Conservation (phyloP, 2,113 vertebrate species). For the Tychaedon coryphoeus region DNA sequence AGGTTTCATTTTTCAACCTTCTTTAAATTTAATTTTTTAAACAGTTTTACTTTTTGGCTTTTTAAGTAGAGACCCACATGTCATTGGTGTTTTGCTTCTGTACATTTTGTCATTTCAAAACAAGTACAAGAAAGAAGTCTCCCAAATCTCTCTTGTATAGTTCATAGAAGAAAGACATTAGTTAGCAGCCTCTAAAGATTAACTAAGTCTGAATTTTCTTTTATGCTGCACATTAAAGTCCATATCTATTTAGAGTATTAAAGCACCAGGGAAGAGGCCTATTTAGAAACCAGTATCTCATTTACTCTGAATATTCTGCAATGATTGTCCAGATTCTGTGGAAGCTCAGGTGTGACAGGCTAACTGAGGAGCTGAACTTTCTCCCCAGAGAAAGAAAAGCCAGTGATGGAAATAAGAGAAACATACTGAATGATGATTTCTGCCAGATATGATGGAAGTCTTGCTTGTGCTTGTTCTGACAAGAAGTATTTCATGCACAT, state of each 20-base stretch:
- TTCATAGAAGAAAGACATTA: neutral
- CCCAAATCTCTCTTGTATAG: neutral
- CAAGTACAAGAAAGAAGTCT: neutral
- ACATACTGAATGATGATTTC: neutral
- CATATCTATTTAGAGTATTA: neutral
- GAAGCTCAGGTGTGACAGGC: neutral
- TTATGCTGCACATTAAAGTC: neutral
- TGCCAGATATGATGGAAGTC: neutral
- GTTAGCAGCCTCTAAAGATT: neutral
- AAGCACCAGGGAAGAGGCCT: neutral
- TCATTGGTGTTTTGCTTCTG: neutral
- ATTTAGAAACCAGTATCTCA: neutral
- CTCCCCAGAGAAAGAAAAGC: neutral
- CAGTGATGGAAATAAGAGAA: neutral
- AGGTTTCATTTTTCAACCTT: neutral
- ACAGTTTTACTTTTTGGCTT: neutral
- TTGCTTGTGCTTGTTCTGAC: neutral
- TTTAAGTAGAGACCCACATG: neutral
- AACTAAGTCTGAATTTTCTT: neutral
- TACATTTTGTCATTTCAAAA: neutral
- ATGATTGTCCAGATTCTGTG: neutral
- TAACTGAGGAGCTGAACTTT: neutral
- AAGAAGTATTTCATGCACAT: neutral
- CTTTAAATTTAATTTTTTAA: neutral
- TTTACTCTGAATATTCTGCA: neutral